phyloP scores from a whole-genome alignment of 1,140 invertebrate species.

The Microvelia longipes region DNA sequence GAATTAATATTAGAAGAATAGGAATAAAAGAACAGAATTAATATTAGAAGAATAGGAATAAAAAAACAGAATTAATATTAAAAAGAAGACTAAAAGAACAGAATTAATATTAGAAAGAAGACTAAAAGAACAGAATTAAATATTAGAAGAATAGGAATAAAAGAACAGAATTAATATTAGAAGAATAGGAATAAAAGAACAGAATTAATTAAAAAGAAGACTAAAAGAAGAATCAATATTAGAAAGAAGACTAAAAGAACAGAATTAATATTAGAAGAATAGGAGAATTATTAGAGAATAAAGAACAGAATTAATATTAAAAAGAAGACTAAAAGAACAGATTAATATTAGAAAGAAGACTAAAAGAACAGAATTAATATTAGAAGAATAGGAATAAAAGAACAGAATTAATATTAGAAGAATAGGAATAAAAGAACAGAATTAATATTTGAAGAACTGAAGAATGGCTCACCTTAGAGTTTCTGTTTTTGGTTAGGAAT shows the following conservation, averaged over 20 bases:
- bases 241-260: neutral
- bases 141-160: neutral
- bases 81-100: neutral
- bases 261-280: neutral
- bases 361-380: neutral
- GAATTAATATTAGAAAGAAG: neutral
- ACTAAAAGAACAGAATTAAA: neutral
- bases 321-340: neutral
- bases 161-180: neutral
- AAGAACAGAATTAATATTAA: neutral
- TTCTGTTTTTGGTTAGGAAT: conserved; percentile 61
- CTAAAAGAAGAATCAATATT: neutral
- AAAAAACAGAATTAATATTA: neutral
- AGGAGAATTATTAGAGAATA: too few relatives aligned
- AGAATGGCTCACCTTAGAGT: conserved; percentile 39
- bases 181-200: neutral
- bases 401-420: neutral
- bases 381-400: neutral
- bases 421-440: neutral
- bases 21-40: neutral
- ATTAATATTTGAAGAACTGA: neutral
- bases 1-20: neutral
- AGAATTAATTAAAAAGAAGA: neutral
- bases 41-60: neutral
- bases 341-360: neutral